Conservation (phyloP, 2,113 vertebrate species). For the Prochilodus magdalenae region DNA sequence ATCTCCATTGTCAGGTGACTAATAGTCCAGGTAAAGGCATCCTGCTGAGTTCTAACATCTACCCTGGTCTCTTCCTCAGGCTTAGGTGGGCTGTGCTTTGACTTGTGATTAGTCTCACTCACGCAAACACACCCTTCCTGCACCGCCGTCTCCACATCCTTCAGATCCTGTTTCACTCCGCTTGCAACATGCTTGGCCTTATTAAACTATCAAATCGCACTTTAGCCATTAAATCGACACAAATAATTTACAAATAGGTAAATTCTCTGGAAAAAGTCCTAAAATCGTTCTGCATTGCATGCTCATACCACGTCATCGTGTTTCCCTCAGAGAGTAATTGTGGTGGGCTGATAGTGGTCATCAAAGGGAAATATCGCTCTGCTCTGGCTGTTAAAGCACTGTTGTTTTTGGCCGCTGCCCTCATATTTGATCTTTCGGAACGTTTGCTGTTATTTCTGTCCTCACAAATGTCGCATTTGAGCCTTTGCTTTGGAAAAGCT, state of each 20-base stretch:
- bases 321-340: conserved; percentile 4
- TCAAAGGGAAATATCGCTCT: conserved; percentile 39
- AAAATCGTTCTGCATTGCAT: not conserved
- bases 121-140: conserved; percentile 35
- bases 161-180: not conserved
- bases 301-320: not conserved
- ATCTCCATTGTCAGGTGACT: conserved; percentile 49
- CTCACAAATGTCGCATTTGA: conserved; percentile 55
- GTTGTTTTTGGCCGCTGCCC: conserved; percentile 63
- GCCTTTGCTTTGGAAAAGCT: conserved; percentile 61
- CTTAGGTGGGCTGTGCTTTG: conserved; percentile 54
- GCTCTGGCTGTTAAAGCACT: conserved; percentile 32
- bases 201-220: not conserved
- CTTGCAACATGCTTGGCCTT: conserved; percentile 3
- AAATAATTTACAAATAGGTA: not conserved
- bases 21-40: conserved; percentile 52
- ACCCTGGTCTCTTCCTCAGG: conserved; percentile 46
- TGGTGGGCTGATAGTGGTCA: conserved; percentile 13
- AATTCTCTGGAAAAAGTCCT: not conserved
- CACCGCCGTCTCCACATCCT: conserved; percentile 4
- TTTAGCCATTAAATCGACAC: not conserved
- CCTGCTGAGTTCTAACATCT: conserved; percentile 52
- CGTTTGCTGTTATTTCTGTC: conserved; percentile 54
- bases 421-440: conserved; percentile 54
- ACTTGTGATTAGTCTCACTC: conserved; percentile 52